Percentiles rank a stretch among this genome's conserved stretches.
Conservation (phyloP, 2,113 vertebrate species). For the Ploceus nigricollis region DNA sequence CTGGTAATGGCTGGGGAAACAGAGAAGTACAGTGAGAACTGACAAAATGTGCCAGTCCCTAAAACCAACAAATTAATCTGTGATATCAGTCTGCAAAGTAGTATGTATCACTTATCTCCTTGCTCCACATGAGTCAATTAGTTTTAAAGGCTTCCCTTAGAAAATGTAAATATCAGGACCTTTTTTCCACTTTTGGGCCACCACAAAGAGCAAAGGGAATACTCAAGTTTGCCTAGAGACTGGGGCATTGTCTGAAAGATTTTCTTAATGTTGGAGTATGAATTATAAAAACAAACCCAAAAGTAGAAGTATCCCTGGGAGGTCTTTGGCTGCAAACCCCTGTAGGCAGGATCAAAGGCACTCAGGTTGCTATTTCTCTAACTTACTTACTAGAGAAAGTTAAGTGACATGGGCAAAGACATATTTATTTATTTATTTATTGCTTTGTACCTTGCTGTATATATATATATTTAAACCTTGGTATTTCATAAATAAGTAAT, state of each 20-base stretch:
- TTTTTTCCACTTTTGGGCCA: not conserved
- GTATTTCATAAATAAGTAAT: not conserved
- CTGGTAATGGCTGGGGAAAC: not conserved
- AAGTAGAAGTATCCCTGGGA: not conserved
- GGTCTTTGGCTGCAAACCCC: not conserved
- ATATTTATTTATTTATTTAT: not conserved
- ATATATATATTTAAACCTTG: not conserved
- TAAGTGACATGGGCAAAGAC: not conserved
- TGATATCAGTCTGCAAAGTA: not conserved
- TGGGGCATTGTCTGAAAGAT: not conserved
- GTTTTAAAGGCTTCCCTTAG: not conserved
- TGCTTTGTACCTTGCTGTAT: not conserved
- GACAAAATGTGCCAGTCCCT: not conserved
- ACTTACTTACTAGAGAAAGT: not conserved
- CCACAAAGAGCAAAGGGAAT: not conserved
- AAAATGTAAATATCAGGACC: not conserved
- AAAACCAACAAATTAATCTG: not conserved
- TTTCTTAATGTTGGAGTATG: not conserved
- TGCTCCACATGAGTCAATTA: not conserved
- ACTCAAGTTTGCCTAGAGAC: not conserved
- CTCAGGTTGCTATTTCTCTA: not conserved
- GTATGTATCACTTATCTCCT: not conserved
- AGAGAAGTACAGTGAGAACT: not conserved
- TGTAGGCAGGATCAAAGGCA: not conserved
- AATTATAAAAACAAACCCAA: not conserved